These are phyloP conservation scores for Albula goreensis DNA, from an alignment of 2,113 vertebrate species.

Conservation along the genomic window DNA sequence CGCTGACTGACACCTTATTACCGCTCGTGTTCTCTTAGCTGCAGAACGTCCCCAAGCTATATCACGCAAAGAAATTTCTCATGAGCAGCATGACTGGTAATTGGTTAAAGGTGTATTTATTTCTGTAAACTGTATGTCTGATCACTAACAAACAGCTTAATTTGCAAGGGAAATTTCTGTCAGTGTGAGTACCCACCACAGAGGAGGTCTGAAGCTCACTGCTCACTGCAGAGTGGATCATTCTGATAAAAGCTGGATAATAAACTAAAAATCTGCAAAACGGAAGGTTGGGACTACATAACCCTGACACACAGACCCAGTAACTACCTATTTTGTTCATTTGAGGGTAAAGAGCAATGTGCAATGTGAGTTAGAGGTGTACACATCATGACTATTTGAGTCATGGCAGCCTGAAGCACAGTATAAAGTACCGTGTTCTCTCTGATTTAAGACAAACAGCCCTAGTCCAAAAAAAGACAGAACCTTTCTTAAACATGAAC, in stretches of 20 bases:
- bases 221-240: neutral
- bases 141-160: neutral
- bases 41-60: neutral
- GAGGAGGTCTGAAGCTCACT: neutral
- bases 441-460: neutral
- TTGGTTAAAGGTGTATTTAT: constrained; percentile 31
- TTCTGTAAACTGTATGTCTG: constrained; percentile 18
- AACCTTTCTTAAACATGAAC: neutral
- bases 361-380: neutral
- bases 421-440: neutral
- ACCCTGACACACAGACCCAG: neutral
- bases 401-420: neutral
- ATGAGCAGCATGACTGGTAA: constrained; percentile 33
- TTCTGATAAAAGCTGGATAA: neutral
- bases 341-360: neutral
- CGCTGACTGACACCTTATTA: constrained; percentile 43
- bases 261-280: too few relatives aligned
- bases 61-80: constrained; percentile 20
- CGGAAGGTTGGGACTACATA: neutral
- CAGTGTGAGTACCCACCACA: neutral
- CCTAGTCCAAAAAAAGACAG: neutral
- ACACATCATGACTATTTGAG: neutral
- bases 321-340: neutral
- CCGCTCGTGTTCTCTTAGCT: constrained; percentile 39
- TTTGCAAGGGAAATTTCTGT: neutral